Evolutionary conservation across 2,797 vertebrate species (phyloP).

Genomic region (Artibeus jamaicensis): DNA sequence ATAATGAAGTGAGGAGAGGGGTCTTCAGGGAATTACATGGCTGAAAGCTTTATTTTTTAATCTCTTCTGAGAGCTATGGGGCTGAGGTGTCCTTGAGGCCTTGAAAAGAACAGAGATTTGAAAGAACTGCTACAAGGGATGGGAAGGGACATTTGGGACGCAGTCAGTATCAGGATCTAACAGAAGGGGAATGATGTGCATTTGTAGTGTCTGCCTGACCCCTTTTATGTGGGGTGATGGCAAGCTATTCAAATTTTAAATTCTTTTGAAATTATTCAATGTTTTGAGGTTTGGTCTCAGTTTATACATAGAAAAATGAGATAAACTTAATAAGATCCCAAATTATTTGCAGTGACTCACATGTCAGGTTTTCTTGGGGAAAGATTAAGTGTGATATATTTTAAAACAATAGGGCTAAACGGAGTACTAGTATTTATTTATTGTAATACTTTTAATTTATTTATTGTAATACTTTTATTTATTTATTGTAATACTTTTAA

Average conservation of each 20-base stretch:
- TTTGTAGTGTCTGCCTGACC: not conserved
- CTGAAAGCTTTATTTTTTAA: not conserved
- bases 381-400: not conserved
- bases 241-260: not conserved
- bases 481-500: too few species aligned
- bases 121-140: not conserved
- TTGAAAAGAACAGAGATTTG: not conserved
- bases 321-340: conserved; percentile 4
- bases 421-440: not conserved
- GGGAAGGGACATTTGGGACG: not conserved
- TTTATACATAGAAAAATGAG: conserved; percentile 7
- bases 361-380: not conserved
- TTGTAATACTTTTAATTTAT: not conserved
- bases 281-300: not conserved
- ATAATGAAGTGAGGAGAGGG: not conserved
- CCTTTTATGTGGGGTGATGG: not conserved
- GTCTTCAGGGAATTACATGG: not conserved
- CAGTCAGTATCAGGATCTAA: not conserved
- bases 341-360: conserved; percentile 29
- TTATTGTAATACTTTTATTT: not conserved
- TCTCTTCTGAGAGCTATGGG: not conserved
- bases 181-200: not conserved
- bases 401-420: not conserved
- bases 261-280: conserved; percentile 5
- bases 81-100: not conserved